Conservation (phyloP, 30 jellyfish, hydroid and myxozoan genomes). For the Mastigias papua region DNA sequence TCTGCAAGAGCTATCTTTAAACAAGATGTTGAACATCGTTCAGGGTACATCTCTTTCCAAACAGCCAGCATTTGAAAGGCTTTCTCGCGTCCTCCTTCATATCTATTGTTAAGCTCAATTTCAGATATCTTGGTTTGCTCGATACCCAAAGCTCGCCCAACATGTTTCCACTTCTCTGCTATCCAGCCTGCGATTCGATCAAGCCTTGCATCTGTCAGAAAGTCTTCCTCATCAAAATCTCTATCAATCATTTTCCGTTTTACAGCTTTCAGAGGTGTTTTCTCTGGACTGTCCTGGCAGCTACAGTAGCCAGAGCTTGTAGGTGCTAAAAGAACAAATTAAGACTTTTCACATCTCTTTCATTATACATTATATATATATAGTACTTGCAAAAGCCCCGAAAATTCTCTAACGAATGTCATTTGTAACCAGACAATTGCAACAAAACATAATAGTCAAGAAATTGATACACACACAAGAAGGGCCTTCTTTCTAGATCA, state of each 20-base stretch:
- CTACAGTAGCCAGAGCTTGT: slow-evolving; percentile 44
- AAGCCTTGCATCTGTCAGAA: slow-evolving; percentile 70
- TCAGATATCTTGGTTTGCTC: slow-evolving; percentile 72
- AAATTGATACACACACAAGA: too few species aligned
- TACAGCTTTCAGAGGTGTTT: slow-evolving; percentile 59
- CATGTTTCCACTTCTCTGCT: slow-evolving; percentile 79
- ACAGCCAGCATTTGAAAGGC: slow-evolving; percentile 94
- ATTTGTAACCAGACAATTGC: too few species aligned
- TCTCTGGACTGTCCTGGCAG: slow-evolving; percentile 68
- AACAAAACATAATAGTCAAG: too few species aligned
- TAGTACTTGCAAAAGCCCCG: not conserved
- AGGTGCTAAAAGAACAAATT: not conserved
- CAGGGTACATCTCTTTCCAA: slow-evolving; percentile 95
- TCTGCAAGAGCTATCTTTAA: slow-evolving; percentile 63
- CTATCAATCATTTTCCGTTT: slow-evolving; percentile 70
- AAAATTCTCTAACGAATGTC: too few species aligned
- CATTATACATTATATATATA: too few species aligned
- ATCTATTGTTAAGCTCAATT: slow-evolving; percentile 76
- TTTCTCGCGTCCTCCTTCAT: slow-evolving; percentile 89
- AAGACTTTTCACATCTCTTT: not conserved
- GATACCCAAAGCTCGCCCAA: slow-evolving; percentile 80
- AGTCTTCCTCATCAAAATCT: slow-evolving; percentile 43
- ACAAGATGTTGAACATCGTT: slow-evolving; percentile 48
- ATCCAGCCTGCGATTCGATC: slow-evolving; percentile 87
- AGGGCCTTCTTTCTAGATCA: too few species aligned